Conservation (phyloP, 2,797 vertebrate species). For the Oceanodroma leucorhoa region DNA sequence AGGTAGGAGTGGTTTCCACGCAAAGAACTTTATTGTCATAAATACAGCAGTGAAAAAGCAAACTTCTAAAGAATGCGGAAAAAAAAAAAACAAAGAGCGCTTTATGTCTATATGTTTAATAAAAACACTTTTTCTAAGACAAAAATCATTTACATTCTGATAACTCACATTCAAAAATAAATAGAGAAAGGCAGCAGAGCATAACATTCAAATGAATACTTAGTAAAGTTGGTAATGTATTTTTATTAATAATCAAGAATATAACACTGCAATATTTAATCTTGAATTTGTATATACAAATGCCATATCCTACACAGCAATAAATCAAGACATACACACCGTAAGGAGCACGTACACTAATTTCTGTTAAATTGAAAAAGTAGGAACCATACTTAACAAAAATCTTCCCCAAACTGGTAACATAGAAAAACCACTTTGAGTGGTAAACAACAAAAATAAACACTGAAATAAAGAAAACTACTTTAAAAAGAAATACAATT, state of each 20-base stretch:
- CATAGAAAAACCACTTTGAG: background rate
- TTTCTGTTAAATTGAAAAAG: background rate
- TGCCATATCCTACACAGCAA: background rate
- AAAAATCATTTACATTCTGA: constrained; percentile 40
- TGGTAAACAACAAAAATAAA: background rate
- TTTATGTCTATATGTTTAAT: background rate
- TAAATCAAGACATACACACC: constrained; percentile 4
- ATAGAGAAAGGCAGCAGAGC: constrained; percentile 35
- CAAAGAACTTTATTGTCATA: constrained; percentile 49
- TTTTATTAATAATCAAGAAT: constrained; percentile 43
- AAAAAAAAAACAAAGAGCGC: too few relatives aligned
- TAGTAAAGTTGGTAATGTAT: constrained; percentile 2
- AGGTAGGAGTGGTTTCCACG: background rate
- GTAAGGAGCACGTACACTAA: background rate
- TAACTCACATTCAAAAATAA: constrained; percentile 46
- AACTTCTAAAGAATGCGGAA: background rate
- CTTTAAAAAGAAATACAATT: background rate
- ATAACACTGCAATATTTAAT: constrained; percentile 18
- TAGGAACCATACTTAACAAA: background rate
- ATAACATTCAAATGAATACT: constrained; percentile 41
- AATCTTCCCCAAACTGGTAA: background rate
- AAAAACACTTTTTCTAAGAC: constrained; percentile 6
- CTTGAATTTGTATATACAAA: constrained; percentile 19
- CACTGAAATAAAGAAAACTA: background rate
- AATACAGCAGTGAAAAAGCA: constrained; percentile 30